A percentile compares a stretch with the other conserved stretches of the same genome.
These are phyloP conservation scores for Ranitomeya imitator DNA, from an alignment of 2,113 vertebrate species.

Conservation along the genomic window DNA sequence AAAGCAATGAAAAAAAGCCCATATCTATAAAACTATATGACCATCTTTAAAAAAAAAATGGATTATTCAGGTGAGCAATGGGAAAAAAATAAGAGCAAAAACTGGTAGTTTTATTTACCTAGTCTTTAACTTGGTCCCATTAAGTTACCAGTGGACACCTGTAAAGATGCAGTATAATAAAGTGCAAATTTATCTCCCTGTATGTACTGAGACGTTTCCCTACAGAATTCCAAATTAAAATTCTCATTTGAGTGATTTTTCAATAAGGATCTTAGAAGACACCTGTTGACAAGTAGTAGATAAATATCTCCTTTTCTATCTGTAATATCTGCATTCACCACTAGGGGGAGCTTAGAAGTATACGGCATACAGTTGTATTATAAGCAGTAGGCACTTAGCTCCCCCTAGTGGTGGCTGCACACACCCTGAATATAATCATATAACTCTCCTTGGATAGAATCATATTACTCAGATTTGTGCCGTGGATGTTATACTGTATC, in stretches of 20 bases:
- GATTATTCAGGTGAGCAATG: no score
- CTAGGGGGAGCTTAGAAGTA: background rate
- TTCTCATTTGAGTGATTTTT: background rate
- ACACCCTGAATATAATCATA: background rate
- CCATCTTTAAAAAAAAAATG: no score
- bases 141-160: background rate
- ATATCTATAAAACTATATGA: no score
- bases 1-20: no score
- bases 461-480: background rate
- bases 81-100: no score
- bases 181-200: background rate
- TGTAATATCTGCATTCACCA: background rate
- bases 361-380: background rate
- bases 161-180: background rate
- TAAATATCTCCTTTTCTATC: background rate
- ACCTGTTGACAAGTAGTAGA: background rate
- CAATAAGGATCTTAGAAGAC: background rate
- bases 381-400: background rate
- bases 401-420: background rate
- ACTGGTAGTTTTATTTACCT: no score
- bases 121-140: background rate
- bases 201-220: background rate
- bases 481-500: no score
- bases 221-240: background rate
- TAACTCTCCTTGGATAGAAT: background rate